Evolutionary conservation across 2,113 vertebrate genomes (phyloP), one percentile per base, ranked within the genome.

Genomic region (Lonchura striata): DNA sequence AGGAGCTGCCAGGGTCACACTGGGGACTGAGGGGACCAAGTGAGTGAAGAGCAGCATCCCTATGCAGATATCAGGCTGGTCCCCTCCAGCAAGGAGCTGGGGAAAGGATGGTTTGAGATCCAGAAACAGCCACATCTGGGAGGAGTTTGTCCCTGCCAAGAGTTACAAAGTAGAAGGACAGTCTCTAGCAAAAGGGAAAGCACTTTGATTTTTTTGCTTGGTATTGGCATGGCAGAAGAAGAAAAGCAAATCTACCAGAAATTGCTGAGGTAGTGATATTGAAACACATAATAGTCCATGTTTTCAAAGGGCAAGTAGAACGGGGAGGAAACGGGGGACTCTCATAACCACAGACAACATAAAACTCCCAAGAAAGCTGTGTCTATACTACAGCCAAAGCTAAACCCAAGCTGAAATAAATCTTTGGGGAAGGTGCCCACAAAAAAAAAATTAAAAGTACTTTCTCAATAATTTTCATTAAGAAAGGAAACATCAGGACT

Each of bases 381-480:
- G 87, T 46, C 70, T 77, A 71, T 70, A 61, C 37, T 33, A 46
- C 31, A 61, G 20, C 50, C 89, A 91, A 82, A 94, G 84, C 49
- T 60, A 81, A 94, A 88, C 11, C 7, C 42, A 33, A 31, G 30
- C 28, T 85, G 50, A 8, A 82, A 91, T 30, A 82, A 87, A 66
- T 66, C 53, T 72, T 17, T 46, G 46, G 44, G 23, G 78, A 79
- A 76, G 13, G 30, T 66, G 39, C 11, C 39, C 37, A 42, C 2
- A 66, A 47, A 88, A 41, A 17, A 25, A 10, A 52, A 19, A 17
- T 2, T 21, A 50, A 69, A 77, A 35, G 2, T 33, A 68, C 11
- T 74, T 86, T 23, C 57, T 79, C 37, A 27, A 44, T 65, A 0
- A 61, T 53, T 92, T 90, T 31, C 44, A 69, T 37, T 79, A 84